Evolutionary conservation across 2,113 vertebrate genomes (phyloP).

Genomic region (Pteropus alecto): DNA sequence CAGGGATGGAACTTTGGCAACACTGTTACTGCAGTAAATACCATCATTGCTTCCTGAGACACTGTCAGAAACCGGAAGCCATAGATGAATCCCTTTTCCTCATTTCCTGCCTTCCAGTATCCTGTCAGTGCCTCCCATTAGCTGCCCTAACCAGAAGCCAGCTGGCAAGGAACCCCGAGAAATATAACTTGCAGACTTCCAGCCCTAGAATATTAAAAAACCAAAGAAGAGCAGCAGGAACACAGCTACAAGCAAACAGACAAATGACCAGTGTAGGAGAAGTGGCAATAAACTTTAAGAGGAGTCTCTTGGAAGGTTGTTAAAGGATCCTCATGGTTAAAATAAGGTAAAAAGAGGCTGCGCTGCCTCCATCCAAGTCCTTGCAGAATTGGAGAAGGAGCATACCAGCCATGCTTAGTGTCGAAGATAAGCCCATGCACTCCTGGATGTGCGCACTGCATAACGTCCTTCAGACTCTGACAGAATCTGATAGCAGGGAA

Average conservation of each 20-base stretch:
- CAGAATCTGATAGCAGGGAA: neutral
- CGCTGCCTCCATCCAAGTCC: neutral
- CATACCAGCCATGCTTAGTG: neutral
- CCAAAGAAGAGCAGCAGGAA: neutral
- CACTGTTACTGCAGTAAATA: neutral
- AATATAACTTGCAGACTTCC: neutral
- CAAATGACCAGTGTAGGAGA: neutral
- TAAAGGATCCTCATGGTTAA: neutral
- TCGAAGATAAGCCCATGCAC: neutral
- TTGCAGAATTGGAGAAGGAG: neutral
- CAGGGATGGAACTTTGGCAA: neutral
- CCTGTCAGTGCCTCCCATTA: neutral
- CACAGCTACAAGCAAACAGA: neutral
- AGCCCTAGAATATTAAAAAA: neutral
- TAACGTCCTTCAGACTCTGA: neutral
- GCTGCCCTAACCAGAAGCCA: neutral
- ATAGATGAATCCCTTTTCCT: neutral
- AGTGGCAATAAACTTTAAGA: neutral
- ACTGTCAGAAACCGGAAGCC: neutral
- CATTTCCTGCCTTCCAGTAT: neutral
- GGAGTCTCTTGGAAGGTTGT: neutral
- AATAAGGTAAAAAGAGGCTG: neutral
- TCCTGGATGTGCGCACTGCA: neutral
- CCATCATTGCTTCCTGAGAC: neutral
- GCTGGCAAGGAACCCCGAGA: neutral